Evolutionary conservation across 2,113 vertebrate species (phyloP), one percentile per base, ranked within the genome.

Genomic region (Polypterus bichir): DNA sequence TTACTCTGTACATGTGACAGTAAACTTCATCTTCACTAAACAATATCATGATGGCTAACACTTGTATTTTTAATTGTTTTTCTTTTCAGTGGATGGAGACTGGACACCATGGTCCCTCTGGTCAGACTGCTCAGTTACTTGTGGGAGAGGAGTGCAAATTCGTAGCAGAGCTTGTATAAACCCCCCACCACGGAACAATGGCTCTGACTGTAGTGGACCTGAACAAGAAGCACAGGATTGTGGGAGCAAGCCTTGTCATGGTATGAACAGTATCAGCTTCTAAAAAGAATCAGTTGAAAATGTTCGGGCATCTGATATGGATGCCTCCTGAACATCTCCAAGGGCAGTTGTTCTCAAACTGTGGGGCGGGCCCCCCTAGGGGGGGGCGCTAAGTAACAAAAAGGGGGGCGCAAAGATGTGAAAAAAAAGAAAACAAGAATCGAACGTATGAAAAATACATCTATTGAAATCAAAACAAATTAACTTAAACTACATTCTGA

Each of bases 41-140:
- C 7, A 44, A 9, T 57, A 57, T 45, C 44, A 45, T 54, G 52
- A 54, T 59, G 57, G 8, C 5, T 27, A 27, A 44, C 5, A 47
- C 9, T 27, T 8, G 27, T 2, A n/a, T 27, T 27, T 27, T 27
- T 27, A 27, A 27, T 47, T 1, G 11, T 8, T 56, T 54, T 4
- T 4, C 47, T 7, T 11, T 44, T 5, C 72, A 94, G 91, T 83
- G 73, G 74, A 85, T 0, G 83, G 85, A 3, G 75, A 73, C 6
- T 95, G 92, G 91, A 90, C 83, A 0, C 84, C 78, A 0, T 94
- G 92, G 91, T 90, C 91, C 0, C 77, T 88, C n/a, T 94, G 91
- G 91, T 89, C 91, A 0, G 80, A 81, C 73, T 95, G 92, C 68
- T 78, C 89, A 0, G 83, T 82, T 59, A 87, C 86, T 3, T 95